Evolutionary conservation across 1,140 invertebrate genomes (phyloP).

Genomic region (Drosophila dunni): DNA sequence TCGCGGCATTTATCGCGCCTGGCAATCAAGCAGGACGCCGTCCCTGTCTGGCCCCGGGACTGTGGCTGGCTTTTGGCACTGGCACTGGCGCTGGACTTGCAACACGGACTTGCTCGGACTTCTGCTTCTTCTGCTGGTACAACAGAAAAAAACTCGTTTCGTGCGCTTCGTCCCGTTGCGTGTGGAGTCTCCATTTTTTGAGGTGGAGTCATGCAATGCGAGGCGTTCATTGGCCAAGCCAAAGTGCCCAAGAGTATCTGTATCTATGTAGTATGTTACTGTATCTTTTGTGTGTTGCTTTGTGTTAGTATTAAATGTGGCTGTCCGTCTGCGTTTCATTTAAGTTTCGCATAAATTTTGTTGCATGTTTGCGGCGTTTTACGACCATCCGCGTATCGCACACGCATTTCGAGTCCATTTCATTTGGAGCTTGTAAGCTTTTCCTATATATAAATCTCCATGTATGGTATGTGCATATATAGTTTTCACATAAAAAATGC

Average conservation of each 20-base stretch:
- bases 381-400: constrained; percentile 65
- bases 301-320: background rate
- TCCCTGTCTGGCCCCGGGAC: constrained; percentile 41
- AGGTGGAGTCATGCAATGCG: constrained; percentile 71
- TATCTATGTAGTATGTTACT: constrained; percentile 2
- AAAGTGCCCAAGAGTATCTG: background rate
- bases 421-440: constrained; percentile 63
- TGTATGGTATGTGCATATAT: constrained; percentile 19
- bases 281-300: constrained; percentile 12
- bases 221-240: constrained; percentile 60
- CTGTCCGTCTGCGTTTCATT: constrained; percentile 64
- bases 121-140: constrained; percentile 43
- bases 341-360: constrained; percentile 81
- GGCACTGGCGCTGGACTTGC: constrained; percentile 27
- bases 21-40: constrained; percentile 74
- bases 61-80: background rate
- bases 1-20: constrained; percentile 61
- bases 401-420: constrained; percentile 76
- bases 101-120: constrained; percentile 1
- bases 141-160: constrained; percentile 49
- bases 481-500: constrained; percentile 39
- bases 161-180: constrained; percentile 30
- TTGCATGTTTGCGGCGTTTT: constrained; percentile 74
- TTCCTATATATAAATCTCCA: constrained; percentile 49
- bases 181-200: constrained; percentile 67